Base-by-base conservation (phyloP, 2,113 vertebrate species). In the Empidonax traillii region DNA sequence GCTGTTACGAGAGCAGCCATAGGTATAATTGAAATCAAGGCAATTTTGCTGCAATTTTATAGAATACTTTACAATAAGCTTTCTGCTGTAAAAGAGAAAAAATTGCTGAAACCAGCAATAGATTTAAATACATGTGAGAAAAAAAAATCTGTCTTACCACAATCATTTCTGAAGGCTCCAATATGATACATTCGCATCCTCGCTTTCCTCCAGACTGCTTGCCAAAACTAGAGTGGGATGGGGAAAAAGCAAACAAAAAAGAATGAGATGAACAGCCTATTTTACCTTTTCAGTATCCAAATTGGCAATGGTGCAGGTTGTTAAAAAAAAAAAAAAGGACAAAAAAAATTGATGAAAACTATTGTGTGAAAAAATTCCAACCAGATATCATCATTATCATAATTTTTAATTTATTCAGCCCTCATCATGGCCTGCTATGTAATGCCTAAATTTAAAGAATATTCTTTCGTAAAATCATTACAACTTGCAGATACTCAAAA, bases 101-200 rank as follows among this genome's bases (percentile, higher is more conserved):
- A 94, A 59, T 27, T 92, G 93, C 90, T 94, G 94, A 96, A 95
- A 56, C 31, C 88, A 95, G 93, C 85, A 87, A 77, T 62, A 85
- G 76, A 81, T 94, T 94, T 94, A 90, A 96, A 94, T 68, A 93
- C n/a, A 58, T 72, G 56, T 85, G 56, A 69, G 47, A 81, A 56
- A 58, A 71, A 79, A 84, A 89, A 80, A 76, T 82, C 30, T 56
- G 51, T 96, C 99, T 99, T 98, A 99, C 99, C 99, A 99, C 99
- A 97, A 99, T 99, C 99, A 99, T 99, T 98, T 99, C 99, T 97
- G 99, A 99, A 94, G 99, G 99, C 96, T 99, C 99, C 98, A 99
- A 95, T 93, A 99, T 99, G 98, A 99, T 98, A 97, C 99, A 99
- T 97, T 99, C 99, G 94, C 98, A 99, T 97, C 99, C 99, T 97